phyloP scores from a whole-genome alignment of 2,797 vertebrate genomes.

The Sebastes hubbsi region DNA sequence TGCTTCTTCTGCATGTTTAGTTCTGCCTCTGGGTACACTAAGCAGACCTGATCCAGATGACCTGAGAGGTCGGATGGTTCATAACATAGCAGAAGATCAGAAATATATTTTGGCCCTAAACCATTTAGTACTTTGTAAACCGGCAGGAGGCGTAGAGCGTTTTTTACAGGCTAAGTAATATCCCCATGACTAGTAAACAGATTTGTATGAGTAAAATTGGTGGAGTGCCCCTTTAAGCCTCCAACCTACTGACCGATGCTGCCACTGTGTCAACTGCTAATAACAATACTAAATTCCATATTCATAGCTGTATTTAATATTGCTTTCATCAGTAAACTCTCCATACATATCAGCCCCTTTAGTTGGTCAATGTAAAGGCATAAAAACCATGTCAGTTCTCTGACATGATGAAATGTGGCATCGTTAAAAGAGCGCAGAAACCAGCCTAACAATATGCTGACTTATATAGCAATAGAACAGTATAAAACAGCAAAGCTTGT shows the following conservation, averaged over 20 bases:
- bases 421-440: conserved; percentile 1
- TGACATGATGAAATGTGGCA: conserved; percentile 1
- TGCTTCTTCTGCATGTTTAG: too few relatives aligned
- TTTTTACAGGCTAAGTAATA: neutral
- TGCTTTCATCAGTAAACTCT: neutral
- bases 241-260: neutral
- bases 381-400: neutral
- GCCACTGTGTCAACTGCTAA: conserved; percentile 4
- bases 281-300: neutral
- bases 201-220: neutral
- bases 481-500: conserved; percentile 14
- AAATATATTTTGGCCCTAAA: too few relatives aligned
- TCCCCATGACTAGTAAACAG: neutral
- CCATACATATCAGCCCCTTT: neutral
- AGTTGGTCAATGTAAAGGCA: neutral
- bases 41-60: too few relatives aligned
- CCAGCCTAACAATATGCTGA: neutral
- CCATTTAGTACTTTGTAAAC: too few relatives aligned
- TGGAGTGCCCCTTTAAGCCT: neutral
- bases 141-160: neutral
- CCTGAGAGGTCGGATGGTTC: too few relatives aligned
- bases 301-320: neutral
- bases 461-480: neutral
- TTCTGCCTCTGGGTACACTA: too few relatives aligned
- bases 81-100: too few relatives aligned